Evolutionary conservation across 2,113 vertebrate genomes (phyloP).

Genomic region (Phyllostomus hastatus): DNA sequence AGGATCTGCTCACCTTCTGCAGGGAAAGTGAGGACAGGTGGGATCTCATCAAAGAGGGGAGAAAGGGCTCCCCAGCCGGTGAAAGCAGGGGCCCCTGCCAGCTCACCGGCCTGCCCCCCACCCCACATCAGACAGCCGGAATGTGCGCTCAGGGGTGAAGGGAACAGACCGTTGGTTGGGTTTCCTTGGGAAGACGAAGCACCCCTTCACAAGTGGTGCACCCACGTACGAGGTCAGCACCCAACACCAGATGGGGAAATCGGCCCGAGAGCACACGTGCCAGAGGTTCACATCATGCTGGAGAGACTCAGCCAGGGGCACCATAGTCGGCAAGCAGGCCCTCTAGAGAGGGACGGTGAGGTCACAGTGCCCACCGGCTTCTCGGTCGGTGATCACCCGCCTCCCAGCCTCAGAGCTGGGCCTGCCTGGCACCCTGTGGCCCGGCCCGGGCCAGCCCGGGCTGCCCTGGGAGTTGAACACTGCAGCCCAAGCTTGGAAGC

Average conservation of each 20-base stretch:
- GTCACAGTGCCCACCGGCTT: background rate
- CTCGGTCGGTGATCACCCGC: background rate
- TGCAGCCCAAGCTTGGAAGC: background rate
- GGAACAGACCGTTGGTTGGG: background rate
- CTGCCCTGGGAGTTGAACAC: background rate
- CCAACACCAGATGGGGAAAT: background rate
- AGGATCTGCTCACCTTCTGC: background rate
- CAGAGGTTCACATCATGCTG: background rate
- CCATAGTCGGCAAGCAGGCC: fast-evolving
- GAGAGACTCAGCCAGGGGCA: background rate
- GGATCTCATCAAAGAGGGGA: background rate
- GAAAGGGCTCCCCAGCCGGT: background rate
- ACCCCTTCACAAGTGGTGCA: background rate
- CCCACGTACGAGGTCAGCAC: background rate
- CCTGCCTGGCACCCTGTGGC: background rate
- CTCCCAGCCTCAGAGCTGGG: background rate
- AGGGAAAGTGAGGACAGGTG: constrained; percentile 2
- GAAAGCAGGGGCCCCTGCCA: background rate
- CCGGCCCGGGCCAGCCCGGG: background rate
- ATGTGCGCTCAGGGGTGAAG: background rate
- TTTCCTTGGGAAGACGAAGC: background rate
- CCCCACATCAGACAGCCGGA: background rate
- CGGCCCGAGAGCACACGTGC: background rate
- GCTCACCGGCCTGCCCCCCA: background rate
- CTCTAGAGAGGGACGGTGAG: background rate